Evolutionary conservation across 1,140 invertebrate genomes (phyloP).

Genomic region (Oedothorax gibbosus): DNA sequence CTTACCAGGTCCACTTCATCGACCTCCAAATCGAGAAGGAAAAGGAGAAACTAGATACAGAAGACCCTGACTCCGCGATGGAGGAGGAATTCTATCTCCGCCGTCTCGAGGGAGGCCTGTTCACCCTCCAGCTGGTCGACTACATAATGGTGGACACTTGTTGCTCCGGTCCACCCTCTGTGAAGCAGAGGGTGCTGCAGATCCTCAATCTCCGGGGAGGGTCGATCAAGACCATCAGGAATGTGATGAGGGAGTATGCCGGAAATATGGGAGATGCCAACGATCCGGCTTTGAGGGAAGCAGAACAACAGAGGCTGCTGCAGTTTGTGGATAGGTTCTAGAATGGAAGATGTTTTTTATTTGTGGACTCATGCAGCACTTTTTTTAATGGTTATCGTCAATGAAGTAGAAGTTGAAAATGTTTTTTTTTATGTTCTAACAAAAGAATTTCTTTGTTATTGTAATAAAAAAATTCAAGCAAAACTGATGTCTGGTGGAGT

Average conservation of each 20-base stretch:
- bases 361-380: too few species aligned
- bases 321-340: constrained; percentile 95
- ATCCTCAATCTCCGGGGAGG: constrained; percentile 90
- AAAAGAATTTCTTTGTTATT: too few species aligned
- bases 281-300: constrained; percentile 83
- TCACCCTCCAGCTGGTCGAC: constrained; percentile 95
- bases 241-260: constrained; percentile 96
- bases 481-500: too few species aligned
- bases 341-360: background rate
- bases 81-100: constrained; percentile 90
- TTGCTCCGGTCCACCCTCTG: constrained; percentile 73
- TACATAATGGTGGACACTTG: constrained; percentile 95
- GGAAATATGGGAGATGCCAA: constrained; percentile 93
- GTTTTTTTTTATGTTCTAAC: too few species aligned
- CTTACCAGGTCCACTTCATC: constrained; percentile 77
- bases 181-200: constrained; percentile 87
- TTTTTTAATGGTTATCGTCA: too few species aligned
- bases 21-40: constrained; percentile 81
- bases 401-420: too few species aligned
- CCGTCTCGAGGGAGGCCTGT: constrained; percentile 91
- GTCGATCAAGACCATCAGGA: constrained; percentile 92
- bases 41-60: constrained; percentile 68
- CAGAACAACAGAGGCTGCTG: constrained; percentile 91
- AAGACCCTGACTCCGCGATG: constrained; percentile 72
- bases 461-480: too few species aligned